Conservation (phyloP, 2,888 invertebrate species). For the Quadroppia sp. region DNA sequence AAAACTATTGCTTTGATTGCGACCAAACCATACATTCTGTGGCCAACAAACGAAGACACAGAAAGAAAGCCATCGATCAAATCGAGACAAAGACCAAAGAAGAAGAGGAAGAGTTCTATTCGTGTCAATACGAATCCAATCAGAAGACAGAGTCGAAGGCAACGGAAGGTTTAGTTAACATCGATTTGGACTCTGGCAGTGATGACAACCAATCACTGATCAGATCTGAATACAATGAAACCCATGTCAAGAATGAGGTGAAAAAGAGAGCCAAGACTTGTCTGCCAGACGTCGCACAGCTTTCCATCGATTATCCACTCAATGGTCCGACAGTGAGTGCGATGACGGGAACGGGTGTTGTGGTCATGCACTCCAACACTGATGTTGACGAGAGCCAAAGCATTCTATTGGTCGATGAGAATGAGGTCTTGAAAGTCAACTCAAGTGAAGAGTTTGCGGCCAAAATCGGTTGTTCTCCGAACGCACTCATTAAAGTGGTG, state of each 20-base stretch:
- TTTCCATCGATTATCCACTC: conserved; percentile 18
- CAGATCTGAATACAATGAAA: conserved; percentile 13
- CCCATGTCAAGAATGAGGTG: not conserved
- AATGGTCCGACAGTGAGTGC: not conserved
- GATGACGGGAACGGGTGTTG: not conserved
- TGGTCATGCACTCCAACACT: conserved; percentile 19
- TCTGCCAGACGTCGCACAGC: conserved; percentile 41
- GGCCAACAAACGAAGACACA: conserved; percentile 46
- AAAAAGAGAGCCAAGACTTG: not conserved
- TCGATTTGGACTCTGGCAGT: conserved; percentile 19
- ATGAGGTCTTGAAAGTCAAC: conserved; percentile 51
- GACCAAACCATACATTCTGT: conserved; percentile 49
- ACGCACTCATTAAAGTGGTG: conserved; percentile 64
- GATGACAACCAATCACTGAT: not conserved
- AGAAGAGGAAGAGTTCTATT: conserved; percentile 44
- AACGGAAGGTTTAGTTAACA: conserved; percentile 16
- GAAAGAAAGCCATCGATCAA: conserved; percentile 49
- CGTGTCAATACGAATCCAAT: conserved; percentile 40
- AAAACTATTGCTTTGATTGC: conserved; percentile 52
- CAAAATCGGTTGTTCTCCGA: conserved; percentile 51
- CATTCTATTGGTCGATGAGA: conserved; percentile 52
- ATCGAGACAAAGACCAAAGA: not conserved
- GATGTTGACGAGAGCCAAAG: conserved; percentile 48
- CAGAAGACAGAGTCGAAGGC: not conserved
- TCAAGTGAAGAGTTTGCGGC: conserved; percentile 51